Conservation (phyloP, 2,113 vertebrate genomes). For the Prionailurus viverrinus region DNA sequence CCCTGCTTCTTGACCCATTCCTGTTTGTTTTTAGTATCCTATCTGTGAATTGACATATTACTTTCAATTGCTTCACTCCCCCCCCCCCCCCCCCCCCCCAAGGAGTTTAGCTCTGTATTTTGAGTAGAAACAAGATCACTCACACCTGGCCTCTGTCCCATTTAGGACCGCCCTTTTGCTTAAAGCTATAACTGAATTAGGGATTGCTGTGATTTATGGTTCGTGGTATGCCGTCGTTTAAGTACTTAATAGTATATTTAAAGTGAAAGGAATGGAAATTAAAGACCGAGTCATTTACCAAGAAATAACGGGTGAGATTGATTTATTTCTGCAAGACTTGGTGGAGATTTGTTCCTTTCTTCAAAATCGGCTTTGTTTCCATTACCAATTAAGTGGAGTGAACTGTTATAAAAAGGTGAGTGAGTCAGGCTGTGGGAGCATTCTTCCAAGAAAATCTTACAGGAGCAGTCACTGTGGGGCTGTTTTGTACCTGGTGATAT, state of each 20-base stretch:
- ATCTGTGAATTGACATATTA: not conserved
- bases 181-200: not conserved
- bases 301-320: not conserved
- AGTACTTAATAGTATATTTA: slow-evolving; percentile 27
- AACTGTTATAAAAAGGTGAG: not conserved
- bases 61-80: not conserved
- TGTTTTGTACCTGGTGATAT: not conserved
- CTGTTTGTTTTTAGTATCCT: not conserved
- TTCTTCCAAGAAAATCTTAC: not conserved
- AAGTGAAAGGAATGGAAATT: slow-evolving; percentile 48
- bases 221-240: not conserved
- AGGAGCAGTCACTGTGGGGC: too few species aligned
- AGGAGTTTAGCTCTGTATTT: slow-evolving; percentile 17
- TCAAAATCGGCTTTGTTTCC: slow-evolving; percentile 56
- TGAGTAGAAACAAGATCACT: not conserved
- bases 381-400: slow-evolving; percentile 25
- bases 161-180: not conserved
- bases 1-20: not conserved
- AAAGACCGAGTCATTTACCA: slow-evolving; percentile 51
- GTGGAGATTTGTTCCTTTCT: slow-evolving; percentile 48
- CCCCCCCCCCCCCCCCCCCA: not conserved
- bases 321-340: slow-evolving; percentile 37
- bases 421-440: not conserved
- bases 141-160: not conserved
- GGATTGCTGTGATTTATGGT: not conserved